Evolutionary conservation across 2,113 vertebrate genomes (phyloP).

Genomic region (Cnemophilus loriae): DNA sequence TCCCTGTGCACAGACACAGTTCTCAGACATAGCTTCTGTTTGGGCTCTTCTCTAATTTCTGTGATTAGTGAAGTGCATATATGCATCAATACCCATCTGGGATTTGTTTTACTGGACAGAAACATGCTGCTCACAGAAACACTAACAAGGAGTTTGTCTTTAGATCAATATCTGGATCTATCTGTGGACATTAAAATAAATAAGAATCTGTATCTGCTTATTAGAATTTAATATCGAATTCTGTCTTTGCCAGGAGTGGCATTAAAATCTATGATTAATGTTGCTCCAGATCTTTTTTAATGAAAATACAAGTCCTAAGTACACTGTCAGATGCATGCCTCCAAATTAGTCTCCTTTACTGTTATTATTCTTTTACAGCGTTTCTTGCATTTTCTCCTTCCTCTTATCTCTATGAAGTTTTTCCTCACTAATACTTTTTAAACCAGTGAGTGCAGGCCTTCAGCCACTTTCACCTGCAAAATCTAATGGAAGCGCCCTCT

Average conservation of each 20-base stretch:
- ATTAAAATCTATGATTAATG: background rate
- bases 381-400: background rate
- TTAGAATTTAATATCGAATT: background rate
- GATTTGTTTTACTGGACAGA: background rate
- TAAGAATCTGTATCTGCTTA: background rate
- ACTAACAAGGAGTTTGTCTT: background rate
- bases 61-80: background rate
- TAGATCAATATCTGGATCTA: background rate
- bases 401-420: background rate
- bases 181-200: background rate
- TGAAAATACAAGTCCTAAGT: background rate
- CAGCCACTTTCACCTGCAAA: background rate
- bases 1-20: background rate
- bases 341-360: background rate
- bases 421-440: background rate
- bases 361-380: background rate
- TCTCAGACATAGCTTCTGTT: background rate
- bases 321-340: background rate
- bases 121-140: background rate
- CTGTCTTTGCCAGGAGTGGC: background rate
- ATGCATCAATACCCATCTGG: background rate
- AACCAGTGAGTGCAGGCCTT: background rate
- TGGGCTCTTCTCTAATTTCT: background rate
- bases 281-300: background rate
- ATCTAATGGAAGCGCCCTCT: background rate